Base-by-base conservation (phyloP, 2,888 invertebrate species). In the Idaea biselata region DNA sequence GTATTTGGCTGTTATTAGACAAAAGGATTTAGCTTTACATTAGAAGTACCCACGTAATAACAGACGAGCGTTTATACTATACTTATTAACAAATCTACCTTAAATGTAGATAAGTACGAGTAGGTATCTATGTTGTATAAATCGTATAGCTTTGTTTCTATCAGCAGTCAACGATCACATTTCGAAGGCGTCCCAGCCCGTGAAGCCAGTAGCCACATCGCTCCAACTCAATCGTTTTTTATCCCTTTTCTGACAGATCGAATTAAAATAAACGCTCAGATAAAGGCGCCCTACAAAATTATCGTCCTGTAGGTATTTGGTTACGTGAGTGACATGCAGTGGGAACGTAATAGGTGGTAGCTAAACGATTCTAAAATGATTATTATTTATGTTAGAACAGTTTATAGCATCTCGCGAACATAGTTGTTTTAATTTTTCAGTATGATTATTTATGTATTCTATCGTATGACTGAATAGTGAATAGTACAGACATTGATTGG, bases 251-350 rank as follows among this genome's bases (percentile, higher is more conserved):
- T 91, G 92, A 92, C 92, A 92, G 90, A 89, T 91, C 91, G 84
- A 91, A 92, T 92, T 92, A 92, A 90, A 91, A 91, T 92, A 92
- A 92, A 91, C 90, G 92, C 84, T 89, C 78, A 84, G 89, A 89
- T 89, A 90, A 25, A 86, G 82, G 86, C 89, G 87, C 89, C 86
- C 86, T 87, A 87, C 84, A 89, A 85, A 86, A 86, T 86, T 84
- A 87, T 88, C 86, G 85, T 84, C 86, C 86, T 88, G 86, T 66
- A 68, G 69, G 68, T 91, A 89, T 92, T 91, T 88, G 87, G 91
- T 90, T 91, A 87, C 91, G 89, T 87, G 89, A 86, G 78, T 84
- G 87, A 87, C 85, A 85, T 79, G 79, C 87, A 85, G 82, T 87
- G 90, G 89, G 89, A 91, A 88, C 89, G 80, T 86, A 72, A 84